phyloP scores from a whole-genome alignment of 2,888 invertebrate genomes.

The Hermaeophaga mercurialis region DNA sequence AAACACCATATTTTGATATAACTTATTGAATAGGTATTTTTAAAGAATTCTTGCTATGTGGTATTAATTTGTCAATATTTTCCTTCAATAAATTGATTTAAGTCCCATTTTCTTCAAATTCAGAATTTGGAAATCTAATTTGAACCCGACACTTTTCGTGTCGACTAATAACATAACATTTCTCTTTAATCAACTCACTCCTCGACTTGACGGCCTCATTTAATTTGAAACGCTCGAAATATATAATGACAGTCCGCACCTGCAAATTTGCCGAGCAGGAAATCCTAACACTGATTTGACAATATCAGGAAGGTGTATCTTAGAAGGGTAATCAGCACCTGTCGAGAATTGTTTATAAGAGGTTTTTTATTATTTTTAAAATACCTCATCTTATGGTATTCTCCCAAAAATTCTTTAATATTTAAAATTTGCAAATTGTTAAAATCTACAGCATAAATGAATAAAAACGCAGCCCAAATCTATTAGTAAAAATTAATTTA shows the following conservation, averaged over 20 bases:
- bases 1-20: no score
- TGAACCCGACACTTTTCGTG: constrained; percentile 2
- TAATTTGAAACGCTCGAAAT: constrained; percentile 3
- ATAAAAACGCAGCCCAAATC: no score
- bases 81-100: no score
- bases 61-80: no score
- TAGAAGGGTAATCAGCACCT: constrained; percentile 9
- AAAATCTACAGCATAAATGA: no score
- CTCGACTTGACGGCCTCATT: constrained; percentile 5
- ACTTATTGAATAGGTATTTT: no score
- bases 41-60: no score
- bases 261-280: constrained; percentile 8
- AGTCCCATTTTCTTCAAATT: not conserved
- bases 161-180: constrained; percentile 5
- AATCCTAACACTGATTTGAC: constrained; percentile 14
- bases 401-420: no score
- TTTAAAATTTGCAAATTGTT: no score
- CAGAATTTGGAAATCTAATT: constrained; percentile 5
- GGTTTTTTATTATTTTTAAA: no score
- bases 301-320: constrained; percentile 1
- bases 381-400: no score
- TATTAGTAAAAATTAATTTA: no score
- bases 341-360: not conserved
- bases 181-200: constrained; percentile 8
- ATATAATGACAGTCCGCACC: constrained; percentile 13